Conservation (phyloP, 2,888 invertebrate species). For the Cataglyphis rosenhaueri region DNA sequence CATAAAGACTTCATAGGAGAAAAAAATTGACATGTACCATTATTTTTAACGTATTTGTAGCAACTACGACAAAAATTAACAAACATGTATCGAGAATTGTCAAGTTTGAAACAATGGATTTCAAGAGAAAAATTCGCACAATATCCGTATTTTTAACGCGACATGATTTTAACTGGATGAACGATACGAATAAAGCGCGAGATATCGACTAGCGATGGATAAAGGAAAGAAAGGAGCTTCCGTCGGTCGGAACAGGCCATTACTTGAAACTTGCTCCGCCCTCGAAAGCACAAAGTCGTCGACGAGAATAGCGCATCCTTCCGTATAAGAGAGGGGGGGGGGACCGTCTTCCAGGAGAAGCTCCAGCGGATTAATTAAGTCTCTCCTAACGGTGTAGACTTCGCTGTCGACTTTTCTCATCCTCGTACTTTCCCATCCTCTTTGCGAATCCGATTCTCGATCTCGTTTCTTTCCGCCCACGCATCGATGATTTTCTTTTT, state of each 20-base stretch:
- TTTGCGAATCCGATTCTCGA: conserved; percentile 67
- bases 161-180: conserved; percentile 36
- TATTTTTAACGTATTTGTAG: conserved; percentile 55
- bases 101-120: conserved; percentile 33
- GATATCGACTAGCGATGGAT: conserved; percentile 45
- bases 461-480: conserved; percentile 61
- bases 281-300: conserved; percentile 57
- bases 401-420: conserved; percentile 73
- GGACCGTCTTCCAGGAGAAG: conserved; percentile 59
- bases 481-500: conserved; percentile 53
- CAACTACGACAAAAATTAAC: conserved; percentile 38
- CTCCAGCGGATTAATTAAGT: conserved; percentile 77
- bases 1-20: conserved; percentile 46
- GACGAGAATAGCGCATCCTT: conserved; percentile 64
- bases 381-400: conserved; percentile 72
- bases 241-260: conserved; percentile 51
- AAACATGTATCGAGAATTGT: neutral
- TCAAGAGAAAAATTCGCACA: neutral
- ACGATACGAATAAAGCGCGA: conserved; percentile 48
- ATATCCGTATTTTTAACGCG: conserved; percentile 37
- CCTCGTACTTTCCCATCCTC: conserved; percentile 59
- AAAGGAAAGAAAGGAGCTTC: conserved; percentile 40
- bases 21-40: conserved; percentile 41
- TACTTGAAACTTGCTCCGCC: conserved; percentile 51
- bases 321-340: conserved; percentile 37